Percentiles rank a stretch among this genome's conserved stretches.
Evolutionary conservation across 37 sponge, comb jelly and placozoan species (phyloP).

Genomic region (Spongilla lacustris): DNA sequence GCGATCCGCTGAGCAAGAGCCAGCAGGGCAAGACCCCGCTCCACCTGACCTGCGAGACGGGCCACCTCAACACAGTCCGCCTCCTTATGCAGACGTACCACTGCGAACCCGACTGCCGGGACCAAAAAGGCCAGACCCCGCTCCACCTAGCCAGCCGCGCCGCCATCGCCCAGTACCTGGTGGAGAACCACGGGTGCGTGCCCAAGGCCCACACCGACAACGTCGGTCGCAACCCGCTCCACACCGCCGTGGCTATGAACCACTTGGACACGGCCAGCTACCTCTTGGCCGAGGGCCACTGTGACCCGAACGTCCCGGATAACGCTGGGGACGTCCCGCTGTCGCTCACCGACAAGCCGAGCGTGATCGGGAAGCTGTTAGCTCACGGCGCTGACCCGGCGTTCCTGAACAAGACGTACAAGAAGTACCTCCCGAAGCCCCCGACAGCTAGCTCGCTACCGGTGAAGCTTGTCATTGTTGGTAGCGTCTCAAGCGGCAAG

Average conservation of each 20-base stretch:
- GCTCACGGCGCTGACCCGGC: not conserved
- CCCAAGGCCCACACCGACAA: not conserved
- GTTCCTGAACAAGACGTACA: conserved; percentile 23
- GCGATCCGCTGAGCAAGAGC: conserved; percentile 13
- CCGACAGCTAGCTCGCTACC: not conserved
- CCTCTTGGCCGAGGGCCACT: not conserved
- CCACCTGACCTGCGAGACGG: conserved; percentile 40
- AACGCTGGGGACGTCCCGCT: conserved; percentile 22
- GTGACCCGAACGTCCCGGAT: not conserved
- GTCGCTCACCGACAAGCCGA: conserved; percentile 25
- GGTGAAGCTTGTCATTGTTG: conserved; percentile 27
- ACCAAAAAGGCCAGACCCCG: conserved; percentile 21
- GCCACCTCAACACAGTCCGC: conserved; percentile 22
- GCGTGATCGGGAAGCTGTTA: not conserved
- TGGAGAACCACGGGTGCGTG: not conserved
- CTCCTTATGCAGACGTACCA: conserved; percentile 4
- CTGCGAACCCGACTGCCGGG: conserved; percentile 2
- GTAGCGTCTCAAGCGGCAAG: conserved; percentile 13
- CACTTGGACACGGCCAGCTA: conserved; percentile 27
- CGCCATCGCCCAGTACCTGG: conserved; percentile 16
- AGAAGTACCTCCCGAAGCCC: conserved; percentile 15
- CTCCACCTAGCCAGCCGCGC: conserved; percentile 22
- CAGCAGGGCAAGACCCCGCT: conserved; percentile 39
- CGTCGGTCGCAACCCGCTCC: not conserved
- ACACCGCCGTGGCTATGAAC: not conserved